phyloP scores from a whole-genome alignment of 2,113 vertebrate species.

The Speoplatyrhinus poulsoni region DNA sequence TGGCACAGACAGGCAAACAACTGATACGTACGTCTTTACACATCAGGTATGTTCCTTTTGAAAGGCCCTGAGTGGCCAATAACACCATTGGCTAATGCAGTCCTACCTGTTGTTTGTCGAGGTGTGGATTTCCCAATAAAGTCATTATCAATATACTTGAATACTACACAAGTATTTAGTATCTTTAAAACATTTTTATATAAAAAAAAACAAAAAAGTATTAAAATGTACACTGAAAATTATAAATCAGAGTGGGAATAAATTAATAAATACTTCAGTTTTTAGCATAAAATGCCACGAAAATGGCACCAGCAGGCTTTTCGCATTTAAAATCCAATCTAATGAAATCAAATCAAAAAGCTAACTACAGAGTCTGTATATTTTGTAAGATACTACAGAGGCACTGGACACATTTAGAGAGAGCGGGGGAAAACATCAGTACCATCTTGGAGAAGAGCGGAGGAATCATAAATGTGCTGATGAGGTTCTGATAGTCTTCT shows the following conservation, averaged over 20 bases:
- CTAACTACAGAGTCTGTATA: constrained; percentile 50
- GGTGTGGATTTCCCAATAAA: constrained; percentile 19
- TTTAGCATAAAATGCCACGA: constrained; percentile 55
- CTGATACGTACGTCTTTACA: constrained; percentile 36
- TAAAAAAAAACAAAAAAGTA: constrained; percentile 26
- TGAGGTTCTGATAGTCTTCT: constrained; percentile 20
- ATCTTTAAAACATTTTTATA: constrained; percentile 57
- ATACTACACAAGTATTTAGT: constrained; percentile 45
- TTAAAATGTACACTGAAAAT: constrained; percentile 66
- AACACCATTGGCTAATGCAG: constrained; percentile 27
- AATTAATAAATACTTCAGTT: constrained; percentile 67
- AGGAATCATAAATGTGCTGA: constrained; percentile 8
- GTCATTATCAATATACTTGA: constrained; percentile 26
- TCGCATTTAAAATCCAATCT: constrained; percentile 29
- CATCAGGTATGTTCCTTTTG: constrained; percentile 56
- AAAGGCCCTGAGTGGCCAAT: constrained; percentile 67
- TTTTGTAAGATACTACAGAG: constrained; percentile 58
- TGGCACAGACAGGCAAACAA: constrained; percentile 4
- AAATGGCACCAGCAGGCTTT: constrained; percentile 35
- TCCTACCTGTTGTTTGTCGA: constrained; percentile 29
- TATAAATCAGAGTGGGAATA: constrained; percentile 60
- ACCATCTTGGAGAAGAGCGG: constrained; percentile 19
- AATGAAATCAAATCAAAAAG: constrained; percentile 38
- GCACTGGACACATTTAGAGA: constrained; percentile 62
- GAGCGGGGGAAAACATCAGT: constrained; percentile 24